These are phyloP conservation scores for Turnix velox DNA, from an alignment of 2,113 vertebrate species.

Conservation along the genomic window DNA sequence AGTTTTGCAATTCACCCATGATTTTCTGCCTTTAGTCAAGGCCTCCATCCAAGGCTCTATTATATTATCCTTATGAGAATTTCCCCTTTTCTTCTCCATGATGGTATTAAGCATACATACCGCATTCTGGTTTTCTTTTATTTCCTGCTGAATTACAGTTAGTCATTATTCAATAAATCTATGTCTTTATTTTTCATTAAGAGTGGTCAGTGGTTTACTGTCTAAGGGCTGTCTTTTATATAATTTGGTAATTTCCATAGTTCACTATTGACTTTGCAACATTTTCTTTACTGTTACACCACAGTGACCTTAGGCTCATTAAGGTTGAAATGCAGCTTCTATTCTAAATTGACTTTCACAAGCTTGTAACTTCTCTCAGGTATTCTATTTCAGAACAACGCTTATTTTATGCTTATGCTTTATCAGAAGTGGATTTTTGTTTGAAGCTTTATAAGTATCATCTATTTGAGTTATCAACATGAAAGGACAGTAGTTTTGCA, in stretches of 20 bases:
- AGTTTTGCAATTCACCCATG: background rate
- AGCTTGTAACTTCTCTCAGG: background rate
- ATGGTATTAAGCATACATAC: background rate
- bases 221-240: background rate
- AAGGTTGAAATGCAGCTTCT: background rate
- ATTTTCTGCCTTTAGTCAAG: background rate
- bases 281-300: background rate
- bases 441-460: constrained; percentile 40
- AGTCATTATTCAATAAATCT: background rate
- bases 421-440: constrained; percentile 10
- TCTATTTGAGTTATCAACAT: constrained; percentile 15
- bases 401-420: background rate
- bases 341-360: background rate
- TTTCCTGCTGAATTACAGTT: background rate
- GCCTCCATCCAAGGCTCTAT: background rate
- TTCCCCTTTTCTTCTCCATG: background rate
- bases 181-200: background rate
- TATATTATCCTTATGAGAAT: background rate
- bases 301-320: background rate
- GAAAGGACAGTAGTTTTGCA: constrained; percentile 28
- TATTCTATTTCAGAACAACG: background rate
- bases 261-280: background rate
- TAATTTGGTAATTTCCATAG: constrained; percentile 13
- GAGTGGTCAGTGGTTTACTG: background rate
- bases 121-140: background rate